Evolutionary conservation across 2,888 invertebrate species (phyloP), one percentile per base, ranked within the genome.

Genomic region (Megaustenia siamemsis): DNA sequence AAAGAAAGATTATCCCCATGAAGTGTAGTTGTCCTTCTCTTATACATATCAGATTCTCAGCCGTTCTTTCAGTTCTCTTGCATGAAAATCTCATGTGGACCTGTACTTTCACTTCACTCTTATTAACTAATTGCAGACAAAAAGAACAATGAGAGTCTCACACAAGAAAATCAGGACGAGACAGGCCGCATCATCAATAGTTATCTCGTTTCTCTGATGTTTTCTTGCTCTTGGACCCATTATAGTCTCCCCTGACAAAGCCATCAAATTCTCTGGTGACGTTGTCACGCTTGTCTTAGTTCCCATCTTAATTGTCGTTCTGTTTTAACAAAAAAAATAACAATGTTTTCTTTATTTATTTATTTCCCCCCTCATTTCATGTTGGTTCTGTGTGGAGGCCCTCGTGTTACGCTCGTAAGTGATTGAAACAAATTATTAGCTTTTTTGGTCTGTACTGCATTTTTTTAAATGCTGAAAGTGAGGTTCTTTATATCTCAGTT

Each of bases 221-320:
- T 5, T 21, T 21, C 15, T 63, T 24, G 32, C 71, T 43, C n/a
- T 28, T 71, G 12, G 8, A 45, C n/a, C 71, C 32, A 73, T 73
- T 73, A 73, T 73, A 15, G 32, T 73, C 73, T 73, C 49, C 73
- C 73, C 73, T 73, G 73, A 49, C 73, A 73, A 45, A 18, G 32
- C 15, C 49, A 73, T 73, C 73, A 73, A 49, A 49, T 0, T 28
- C 73, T 73, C 49, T 2, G 1, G 32, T 73, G 73, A 73, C 49
- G 49, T 8, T 73, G 71, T 32, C 73, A 73, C n/a, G 43, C 71
- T 43, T n/a, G 43, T 71, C 71, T 28, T 45, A 12, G 8, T 40
- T 43, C 43, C 71, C 45, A n/a, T 43, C 71, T 43, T 71, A 71
- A 71, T 71, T 71, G 71, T n/a, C 43, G 28, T n/a, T 71, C 40